Base-by-base conservation (phyloP, 2,113 vertebrate species). In the Neodontobutis hainanensis region DNA sequence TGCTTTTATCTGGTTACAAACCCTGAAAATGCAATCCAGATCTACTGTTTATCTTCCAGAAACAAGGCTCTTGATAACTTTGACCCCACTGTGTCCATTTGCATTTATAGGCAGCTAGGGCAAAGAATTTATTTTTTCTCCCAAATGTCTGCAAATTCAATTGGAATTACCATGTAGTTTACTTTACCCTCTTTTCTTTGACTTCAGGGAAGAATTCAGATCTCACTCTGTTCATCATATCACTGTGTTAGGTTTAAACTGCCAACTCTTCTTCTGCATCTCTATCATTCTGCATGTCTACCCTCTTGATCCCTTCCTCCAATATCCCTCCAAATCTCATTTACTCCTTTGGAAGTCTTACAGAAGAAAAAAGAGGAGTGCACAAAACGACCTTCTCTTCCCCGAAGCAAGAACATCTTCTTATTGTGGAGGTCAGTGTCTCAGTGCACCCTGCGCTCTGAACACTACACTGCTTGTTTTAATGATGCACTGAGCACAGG, bases 381-480 rank as follows among this genome's bases (percentile, higher is more conserved):
- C 83, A 87, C 87, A 89, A 88, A 90, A 89, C 77, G 83, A 90
- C 90, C 88, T 88, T 90, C 87, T 91, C 85, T 89, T 90, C 87
- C 91, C 89, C 57, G 87, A 92, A 92, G 91, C 90, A 87, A 90
- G 89, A 90, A 85, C 83, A 91, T 90, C 87, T 88, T 89, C 86
- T 90, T 82, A 87, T 91, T 89, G 88, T 88, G 83, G 90, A 92
- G 90, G 90, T 91, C 89, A 89, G 73, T 65, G 77, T 85, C 83
- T 87, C 85, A 72, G 83, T 83, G 87, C 83, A 84, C 84, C 80
- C 85, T 70, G 77, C 74, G 60, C 81, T 88, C 87, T 75, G 81
- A 92, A 91, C 87, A 90, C 88, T 89, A 85, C 84, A 85, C 83
- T 80, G 85, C 88, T 89, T 90, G 88, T 91, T 92, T 92, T 92